Evolutionary conservation across 2,113 vertebrate species (phyloP), one percentile per base, ranked within the genome.

Genomic region (Gymnogyps californianus): DNA sequence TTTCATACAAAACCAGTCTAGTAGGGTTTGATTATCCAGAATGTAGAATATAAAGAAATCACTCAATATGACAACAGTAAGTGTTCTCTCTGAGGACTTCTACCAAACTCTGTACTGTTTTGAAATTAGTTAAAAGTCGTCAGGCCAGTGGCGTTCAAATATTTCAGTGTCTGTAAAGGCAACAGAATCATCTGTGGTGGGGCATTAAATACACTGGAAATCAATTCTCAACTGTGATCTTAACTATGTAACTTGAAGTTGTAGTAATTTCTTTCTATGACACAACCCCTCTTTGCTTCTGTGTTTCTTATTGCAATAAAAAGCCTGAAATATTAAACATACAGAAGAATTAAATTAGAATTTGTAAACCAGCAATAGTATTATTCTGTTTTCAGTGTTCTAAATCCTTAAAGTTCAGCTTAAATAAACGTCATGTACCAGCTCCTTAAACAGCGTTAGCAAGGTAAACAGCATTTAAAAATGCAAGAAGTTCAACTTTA

Each of bases 401-500:
- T 93, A 91, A 92, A 76, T 70, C 66, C 64, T 96, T 81, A n/a
- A 78, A 78, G 55, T 67, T 96, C 67, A 83, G 55, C 84, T 92
- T 93, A 96, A 96, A 94, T 83, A 96, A 96, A 89, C 6, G 15
- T 36, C 71, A 86, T 77, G 79, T 90, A 83, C 75, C 36, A 91
- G 75, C 87, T 94, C 82, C 87, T 93, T 95, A 91, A 96, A 57
- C 71, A 93, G 79, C 0, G 0, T 70, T 91, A 90, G 85, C 91
- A 96, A 80, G 78, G 67, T 94, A 98, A 97, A 96, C 83, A 92
- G 49, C 72, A 76, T 93, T 96, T 90, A 86, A 94, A 95, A 93
- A 96, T 76, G 66, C 89, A 96, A 91, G 76, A 75, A 85, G 65
- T 76, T 94, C 61, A 96, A 69, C 90, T 95, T 94, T 70, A 93